phyloP scores from a whole-genome alignment of 2,888 invertebrate genomes.

The Tinea trinotella region DNA sequence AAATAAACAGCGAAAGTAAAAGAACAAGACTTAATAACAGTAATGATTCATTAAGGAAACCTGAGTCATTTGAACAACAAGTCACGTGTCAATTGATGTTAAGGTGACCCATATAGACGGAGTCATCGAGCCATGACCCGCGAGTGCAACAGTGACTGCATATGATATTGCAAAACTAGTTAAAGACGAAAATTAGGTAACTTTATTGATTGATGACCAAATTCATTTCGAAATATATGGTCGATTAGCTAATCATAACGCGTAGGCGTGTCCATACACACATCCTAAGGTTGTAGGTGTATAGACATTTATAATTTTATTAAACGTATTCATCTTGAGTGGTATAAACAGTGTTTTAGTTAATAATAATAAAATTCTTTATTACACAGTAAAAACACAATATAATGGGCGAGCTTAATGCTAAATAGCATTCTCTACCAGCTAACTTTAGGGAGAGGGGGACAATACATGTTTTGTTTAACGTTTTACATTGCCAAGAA shows the following conservation, averaged over 20 bases:
- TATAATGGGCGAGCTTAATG: no score
- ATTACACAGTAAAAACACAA: no score
- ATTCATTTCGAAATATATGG: background rate
- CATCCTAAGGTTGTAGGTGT: no score
- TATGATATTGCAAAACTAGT: slow-evolving; percentile 1
- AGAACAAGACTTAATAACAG: slow-evolving; percentile 1
- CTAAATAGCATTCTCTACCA: no score
- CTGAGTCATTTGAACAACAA: slow-evolving; percentile 37
- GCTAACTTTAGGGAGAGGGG: no score
- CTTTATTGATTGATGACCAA: background rate
- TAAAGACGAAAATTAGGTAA: background rate
- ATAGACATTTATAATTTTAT: no score
- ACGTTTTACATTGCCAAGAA: no score
- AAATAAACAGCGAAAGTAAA: background rate
- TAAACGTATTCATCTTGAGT: no score
- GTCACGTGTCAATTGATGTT: slow-evolving; percentile 50
- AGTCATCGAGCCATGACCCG: slow-evolving; percentile 4
- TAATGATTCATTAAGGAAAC: slow-evolving; percentile 20
- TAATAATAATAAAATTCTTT: no score
- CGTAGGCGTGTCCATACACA: no score
- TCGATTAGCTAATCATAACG: background rate
- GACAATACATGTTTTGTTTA: no score
- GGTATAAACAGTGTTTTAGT: no score
- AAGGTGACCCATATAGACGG: slow-evolving; percentile 15
- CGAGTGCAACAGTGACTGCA: background rate